phyloP scores from a whole-genome alignment of 2,888 invertebrate species.

The Scaptomyza caliginosa region DNA sequence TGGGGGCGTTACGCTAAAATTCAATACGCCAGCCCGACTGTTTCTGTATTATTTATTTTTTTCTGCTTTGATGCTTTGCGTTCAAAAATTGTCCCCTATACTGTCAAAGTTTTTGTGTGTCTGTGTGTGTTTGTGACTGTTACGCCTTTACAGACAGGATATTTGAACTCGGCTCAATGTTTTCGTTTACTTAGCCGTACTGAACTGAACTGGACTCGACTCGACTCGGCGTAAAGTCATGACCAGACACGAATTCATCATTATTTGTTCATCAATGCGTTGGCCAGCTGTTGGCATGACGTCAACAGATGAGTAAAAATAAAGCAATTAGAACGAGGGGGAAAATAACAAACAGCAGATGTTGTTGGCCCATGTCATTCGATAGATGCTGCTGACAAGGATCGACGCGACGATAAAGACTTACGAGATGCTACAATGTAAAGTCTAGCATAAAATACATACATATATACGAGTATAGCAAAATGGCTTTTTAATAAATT shows the following conservation, averaged over 20 bases:
- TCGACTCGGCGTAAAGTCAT: slow-evolving; percentile 49
- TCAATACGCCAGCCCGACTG: slow-evolving; percentile 19
- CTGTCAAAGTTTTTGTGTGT: too few relatives aligned
- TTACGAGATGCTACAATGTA: background rate
- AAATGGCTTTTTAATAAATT: slow-evolving; percentile 71
- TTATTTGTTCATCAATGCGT: slow-evolving; percentile 40
- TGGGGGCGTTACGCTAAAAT: slow-evolving; percentile 15
- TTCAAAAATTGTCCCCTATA: slow-evolving; percentile 10
- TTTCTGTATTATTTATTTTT: background rate
- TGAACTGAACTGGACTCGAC: background rate
- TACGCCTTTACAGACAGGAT: slow-evolving; percentile 16
- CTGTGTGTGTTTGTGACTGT: slow-evolving; percentile 8
- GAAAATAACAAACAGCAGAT: slow-evolving; percentile 41
- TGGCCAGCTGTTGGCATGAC: slow-evolving; percentile 45
- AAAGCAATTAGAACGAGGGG: slow-evolving; percentile 35
- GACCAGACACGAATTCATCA: slow-evolving; percentile 77
- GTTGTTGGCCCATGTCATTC: slow-evolving; percentile 40
- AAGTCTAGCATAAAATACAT: slow-evolving; percentile 1
- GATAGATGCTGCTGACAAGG: slow-evolving; percentile 3
- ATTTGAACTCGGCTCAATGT: slow-evolving; percentile 27
- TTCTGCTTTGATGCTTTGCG: slow-evolving; percentile 1
- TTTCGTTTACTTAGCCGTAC: slow-evolving; percentile 20
- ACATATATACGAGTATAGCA: slow-evolving; percentile 35
- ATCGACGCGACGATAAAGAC: background rate
- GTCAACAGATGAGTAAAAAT: slow-evolving; percentile 53